phyloP scores from a whole-genome alignment of 2,113 vertebrate species.

The Entomyzon cyanotis region DNA sequence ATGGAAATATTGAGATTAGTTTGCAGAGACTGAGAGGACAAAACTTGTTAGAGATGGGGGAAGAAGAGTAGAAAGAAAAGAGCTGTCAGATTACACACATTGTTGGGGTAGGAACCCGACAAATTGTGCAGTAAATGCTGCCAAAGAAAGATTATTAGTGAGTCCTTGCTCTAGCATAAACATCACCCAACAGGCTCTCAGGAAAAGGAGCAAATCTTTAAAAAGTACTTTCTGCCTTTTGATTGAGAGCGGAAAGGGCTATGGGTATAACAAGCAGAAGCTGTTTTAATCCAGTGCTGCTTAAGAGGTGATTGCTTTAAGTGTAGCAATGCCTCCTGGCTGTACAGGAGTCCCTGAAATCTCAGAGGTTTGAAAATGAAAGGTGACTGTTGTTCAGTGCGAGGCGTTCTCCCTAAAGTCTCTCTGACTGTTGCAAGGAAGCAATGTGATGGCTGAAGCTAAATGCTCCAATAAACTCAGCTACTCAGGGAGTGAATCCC shows the following conservation, averaged over 20 bases:
- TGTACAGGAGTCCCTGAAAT: background rate
- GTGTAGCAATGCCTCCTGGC: background rate
- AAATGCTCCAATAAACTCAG: background rate
- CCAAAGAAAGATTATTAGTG: background rate
- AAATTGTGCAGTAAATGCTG: rapidly evolving
- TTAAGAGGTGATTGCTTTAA: background rate
- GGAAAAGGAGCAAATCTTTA: background rate
- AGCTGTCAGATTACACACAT: background rate
- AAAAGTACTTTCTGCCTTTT: background rate
- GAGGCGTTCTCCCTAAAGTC: background rate
- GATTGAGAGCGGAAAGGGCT: background rate
- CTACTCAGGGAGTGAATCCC: background rate
- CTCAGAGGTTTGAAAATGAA: background rate
- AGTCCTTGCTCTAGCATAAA: background rate
- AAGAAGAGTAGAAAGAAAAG: background rate
- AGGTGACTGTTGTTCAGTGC: background rate
- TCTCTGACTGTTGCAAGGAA: background rate
- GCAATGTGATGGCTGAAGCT: background rate
- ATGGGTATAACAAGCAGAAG: background rate
- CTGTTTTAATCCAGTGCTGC: background rate
- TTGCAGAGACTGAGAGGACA: background rate
- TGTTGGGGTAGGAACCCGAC: background rate
- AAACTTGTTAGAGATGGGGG: background rate
- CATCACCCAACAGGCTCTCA: background rate
- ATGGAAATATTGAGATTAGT: background rate